Evolutionary conservation across 2,888 invertebrate species (phyloP).

Genomic region (Spialia ferax): DNA sequence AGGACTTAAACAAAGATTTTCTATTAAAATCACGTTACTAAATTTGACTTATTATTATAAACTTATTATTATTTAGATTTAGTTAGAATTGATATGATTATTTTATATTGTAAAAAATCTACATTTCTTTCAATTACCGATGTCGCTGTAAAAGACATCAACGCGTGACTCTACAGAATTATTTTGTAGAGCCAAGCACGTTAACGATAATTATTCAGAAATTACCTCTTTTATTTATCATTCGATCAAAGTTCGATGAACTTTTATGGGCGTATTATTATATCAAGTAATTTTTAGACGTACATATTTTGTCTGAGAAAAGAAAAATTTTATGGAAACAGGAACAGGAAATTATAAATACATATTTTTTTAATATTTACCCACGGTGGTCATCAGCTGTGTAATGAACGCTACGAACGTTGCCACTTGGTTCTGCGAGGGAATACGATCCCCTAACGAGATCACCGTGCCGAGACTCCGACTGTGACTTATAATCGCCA

Average conservation of each 20-base stretch:
- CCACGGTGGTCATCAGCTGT: conserved; percentile 80
- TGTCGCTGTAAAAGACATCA: conserved; percentile 1
- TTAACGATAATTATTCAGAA: background rate
- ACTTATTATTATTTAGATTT: too few relatives aligned
- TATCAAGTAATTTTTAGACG: too few relatives aligned
- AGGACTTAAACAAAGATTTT: too few relatives aligned
- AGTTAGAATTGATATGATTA: too few relatives aligned
- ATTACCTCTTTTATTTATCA: too few relatives aligned
- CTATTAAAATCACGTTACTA: too few relatives aligned
- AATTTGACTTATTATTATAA: too few relatives aligned
- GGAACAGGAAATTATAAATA: too few relatives aligned
- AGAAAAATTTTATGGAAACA: too few relatives aligned
- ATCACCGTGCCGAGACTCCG: conserved; percentile 86
- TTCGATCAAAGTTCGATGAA: too few relatives aligned
- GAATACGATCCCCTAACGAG: conserved; percentile 88
- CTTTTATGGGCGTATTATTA: too few relatives aligned
- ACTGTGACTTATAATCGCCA: conserved; percentile 86
- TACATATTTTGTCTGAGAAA: too few relatives aligned
- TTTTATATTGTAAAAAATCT: background rate
- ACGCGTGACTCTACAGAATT: background rate
- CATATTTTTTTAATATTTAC: conserved; percentile 40
- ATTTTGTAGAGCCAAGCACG: background rate
- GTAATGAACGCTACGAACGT: conserved; percentile 81
- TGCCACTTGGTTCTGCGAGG: conserved; percentile 86
- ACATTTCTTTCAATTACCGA: background rate